These are phyloP conservation scores for Anguilla pacifica DNA, from an alignment of 2,797 vertebrate species.

Conservation along the genomic window DNA sequence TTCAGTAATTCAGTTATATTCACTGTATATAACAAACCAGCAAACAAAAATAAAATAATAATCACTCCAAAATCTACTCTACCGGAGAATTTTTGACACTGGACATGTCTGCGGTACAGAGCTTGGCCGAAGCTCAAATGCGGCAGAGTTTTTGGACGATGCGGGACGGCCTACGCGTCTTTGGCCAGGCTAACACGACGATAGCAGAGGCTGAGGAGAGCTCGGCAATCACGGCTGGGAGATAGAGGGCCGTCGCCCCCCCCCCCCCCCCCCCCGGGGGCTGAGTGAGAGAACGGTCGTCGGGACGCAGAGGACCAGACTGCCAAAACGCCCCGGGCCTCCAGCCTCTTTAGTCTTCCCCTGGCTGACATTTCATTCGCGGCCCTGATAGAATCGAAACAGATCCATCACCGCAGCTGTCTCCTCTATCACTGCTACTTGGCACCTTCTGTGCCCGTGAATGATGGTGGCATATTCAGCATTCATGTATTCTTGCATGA, in stretches of 20 bases:
- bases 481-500: neutral
- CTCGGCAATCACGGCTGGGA: neutral
- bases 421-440: neutral
- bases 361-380: neutral
- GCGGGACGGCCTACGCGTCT: neutral
- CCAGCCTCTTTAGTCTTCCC: neutral
- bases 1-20: too few relatives aligned
- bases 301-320: neutral
- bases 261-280: too few relatives aligned
- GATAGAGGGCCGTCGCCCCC: neutral
- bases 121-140: neutral
- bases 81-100: too few relatives aligned
- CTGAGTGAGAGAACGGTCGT: neutral
- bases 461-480: neutral
- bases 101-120: too few relatives aligned
- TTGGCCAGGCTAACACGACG: neutral
- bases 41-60: too few relatives aligned
- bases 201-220: neutral
- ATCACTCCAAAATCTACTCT: too few relatives aligned
- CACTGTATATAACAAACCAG: too few relatives aligned
- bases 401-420: neutral
- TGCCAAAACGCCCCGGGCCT: neutral
- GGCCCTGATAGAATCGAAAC: neutral
- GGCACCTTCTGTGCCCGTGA: neutral
- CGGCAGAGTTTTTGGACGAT: neutral